phyloP scores from a whole-genome alignment of 35 echinoderm and acorn worm species.

The Hemicentrotus pulcherrimus region DNA sequence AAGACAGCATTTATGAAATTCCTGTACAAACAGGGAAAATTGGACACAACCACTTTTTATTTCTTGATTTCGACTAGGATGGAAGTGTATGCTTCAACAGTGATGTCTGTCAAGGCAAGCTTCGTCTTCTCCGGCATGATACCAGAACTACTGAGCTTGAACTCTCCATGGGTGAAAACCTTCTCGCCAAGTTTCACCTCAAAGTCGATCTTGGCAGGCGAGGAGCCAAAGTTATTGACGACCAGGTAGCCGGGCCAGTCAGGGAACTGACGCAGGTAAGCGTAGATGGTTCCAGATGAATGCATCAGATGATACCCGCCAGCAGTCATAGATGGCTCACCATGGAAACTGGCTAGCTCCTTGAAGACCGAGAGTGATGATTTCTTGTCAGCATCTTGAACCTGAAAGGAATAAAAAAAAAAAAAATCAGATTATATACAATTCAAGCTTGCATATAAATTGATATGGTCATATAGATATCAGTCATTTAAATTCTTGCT shows the following conservation, averaged over 20 bases:
- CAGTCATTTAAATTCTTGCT: no score
- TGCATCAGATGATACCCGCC: constrained; percentile 34
- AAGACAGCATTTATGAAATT: neutral
- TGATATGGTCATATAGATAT: no score
- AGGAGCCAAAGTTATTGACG: constrained; percentile 57
- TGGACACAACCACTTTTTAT: neutral
- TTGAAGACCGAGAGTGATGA: constrained; percentile 53
- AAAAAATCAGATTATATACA: neutral
- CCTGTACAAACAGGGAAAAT: neutral
- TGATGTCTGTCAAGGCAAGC: neutral
- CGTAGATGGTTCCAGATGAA: constrained; percentile 7
- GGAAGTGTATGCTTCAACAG: neutral
- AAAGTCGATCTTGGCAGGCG: neutral
- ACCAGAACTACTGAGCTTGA: constrained; percentile 34
- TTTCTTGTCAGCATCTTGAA: constrained; percentile 9
- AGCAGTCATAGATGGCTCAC: constrained; percentile 59
- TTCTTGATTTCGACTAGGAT: constrained; percentile 27
- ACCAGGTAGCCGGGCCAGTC: constrained; percentile 66
- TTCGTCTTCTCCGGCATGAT: neutral
- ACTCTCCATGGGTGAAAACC: neutral
- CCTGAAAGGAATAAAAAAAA: neutral
- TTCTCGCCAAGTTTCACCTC: neutral
- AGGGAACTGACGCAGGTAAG: constrained; percentile 50
- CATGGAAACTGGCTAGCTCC: constrained; percentile 39
- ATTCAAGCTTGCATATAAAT: neutral